phyloP scores from a whole-genome alignment of 2,797 vertebrate genomes.

The Tauraco hartlaubi region DNA sequence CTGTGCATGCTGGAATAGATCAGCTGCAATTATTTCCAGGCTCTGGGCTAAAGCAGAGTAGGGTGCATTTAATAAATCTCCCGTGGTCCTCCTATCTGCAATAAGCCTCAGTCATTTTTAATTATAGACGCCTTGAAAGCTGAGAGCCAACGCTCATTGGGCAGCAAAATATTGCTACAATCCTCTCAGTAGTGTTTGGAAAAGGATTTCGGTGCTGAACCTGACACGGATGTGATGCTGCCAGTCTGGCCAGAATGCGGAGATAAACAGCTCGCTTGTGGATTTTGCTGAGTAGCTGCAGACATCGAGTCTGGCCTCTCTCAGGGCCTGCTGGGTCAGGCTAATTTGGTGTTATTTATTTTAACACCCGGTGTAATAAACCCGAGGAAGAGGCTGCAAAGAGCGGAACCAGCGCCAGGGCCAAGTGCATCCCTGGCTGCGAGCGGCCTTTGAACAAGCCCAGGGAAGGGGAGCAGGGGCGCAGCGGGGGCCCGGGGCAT shows the following conservation, averaged over 20 bases:
- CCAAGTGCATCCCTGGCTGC: rapidly evolving
- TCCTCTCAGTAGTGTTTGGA: background rate
- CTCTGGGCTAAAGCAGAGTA: constrained; percentile 18
- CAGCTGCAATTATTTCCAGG: constrained; percentile 45
- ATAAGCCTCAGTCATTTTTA: constrained; percentile 53
- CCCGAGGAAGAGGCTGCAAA: background rate
- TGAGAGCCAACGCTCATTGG: background rate
- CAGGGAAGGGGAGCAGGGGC: rapidly evolving
- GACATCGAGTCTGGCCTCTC: background rate
- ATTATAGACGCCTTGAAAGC: background rate
- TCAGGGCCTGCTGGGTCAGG: background rate
- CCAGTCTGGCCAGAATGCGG: background rate
- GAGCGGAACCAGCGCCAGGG: background rate
- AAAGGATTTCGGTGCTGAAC: background rate
- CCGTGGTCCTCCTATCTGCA: constrained; percentile 12
- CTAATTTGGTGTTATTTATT: background rate
- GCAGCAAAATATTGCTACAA: constrained; percentile 33
- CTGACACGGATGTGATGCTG: background rate
- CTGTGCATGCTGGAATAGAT: constrained; percentile 9
- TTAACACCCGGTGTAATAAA: background rate
- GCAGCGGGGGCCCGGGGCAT: background rate
- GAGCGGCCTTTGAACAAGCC: background rate
- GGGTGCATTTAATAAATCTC: constrained; percentile 56
- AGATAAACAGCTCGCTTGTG: background rate
- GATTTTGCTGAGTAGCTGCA: constrained; percentile 16